These are phyloP conservation scores for Hetaerina titia DNA, from an alignment of 2,888 invertebrate genomes.

Conservation along the genomic window DNA sequence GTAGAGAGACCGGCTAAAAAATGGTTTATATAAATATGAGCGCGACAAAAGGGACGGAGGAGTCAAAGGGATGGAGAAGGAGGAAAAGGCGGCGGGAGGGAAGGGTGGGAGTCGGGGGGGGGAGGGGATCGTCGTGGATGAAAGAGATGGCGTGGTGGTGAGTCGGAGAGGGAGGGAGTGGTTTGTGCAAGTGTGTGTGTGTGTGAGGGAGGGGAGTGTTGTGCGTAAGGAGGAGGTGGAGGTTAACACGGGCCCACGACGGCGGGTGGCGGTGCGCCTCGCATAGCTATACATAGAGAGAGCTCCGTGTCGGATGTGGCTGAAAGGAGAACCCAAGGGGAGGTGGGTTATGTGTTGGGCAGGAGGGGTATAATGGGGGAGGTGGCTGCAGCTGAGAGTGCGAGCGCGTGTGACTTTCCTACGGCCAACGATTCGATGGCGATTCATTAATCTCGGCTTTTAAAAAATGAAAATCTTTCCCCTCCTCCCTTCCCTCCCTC, in stretches of 20 bases:
- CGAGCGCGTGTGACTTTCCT: slow-evolving; percentile 53
- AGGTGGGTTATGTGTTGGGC: not conserved
- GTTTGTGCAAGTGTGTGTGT: not conserved
- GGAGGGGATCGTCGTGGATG: not conserved
- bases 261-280: not conserved
- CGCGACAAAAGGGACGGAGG: not conserved
- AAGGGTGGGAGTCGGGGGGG: too few relatives aligned
- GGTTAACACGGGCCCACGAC: not conserved
- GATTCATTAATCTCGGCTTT: slow-evolving; percentile 66
- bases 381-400: slow-evolving; percentile 19
- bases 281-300: slow-evolving; percentile 53
- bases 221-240: not conserved
- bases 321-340: slow-evolving; percentile 42
- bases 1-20: slow-evolving; percentile 20
- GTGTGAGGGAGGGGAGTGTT: not conserved
- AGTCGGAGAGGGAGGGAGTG: not conserved
- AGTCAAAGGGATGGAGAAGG: too few relatives aligned
- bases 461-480: slow-evolving; percentile 59
- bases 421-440: slow-evolving; percentile 55
- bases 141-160: not conserved
- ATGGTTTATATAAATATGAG: slow-evolving; percentile 60
- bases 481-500: not conserved
- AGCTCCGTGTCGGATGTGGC: slow-evolving; percentile 62
- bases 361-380: not conserved
- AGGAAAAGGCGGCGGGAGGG: too few relatives aligned